phyloP scores from a whole-genome alignment of 2,113 vertebrate genomes.

The Dicerorhinus sumatrensis region DNA sequence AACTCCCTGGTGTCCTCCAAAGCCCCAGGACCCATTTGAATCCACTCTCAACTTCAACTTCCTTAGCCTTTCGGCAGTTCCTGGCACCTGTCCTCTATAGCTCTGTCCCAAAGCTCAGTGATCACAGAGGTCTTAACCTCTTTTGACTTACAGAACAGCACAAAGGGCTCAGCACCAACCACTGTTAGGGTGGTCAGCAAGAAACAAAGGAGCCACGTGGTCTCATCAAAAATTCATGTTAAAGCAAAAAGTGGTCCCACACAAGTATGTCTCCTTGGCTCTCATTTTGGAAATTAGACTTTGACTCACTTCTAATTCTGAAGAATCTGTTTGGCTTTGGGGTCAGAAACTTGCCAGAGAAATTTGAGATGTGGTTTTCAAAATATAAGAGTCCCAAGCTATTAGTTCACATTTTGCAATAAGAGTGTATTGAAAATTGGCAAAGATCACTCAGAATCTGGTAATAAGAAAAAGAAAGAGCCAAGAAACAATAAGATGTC shows the following conservation, averaged over 20 bases:
- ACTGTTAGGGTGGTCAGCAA: neutral
- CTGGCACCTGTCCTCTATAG: too few species aligned
- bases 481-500: neutral
- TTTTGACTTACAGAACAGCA: neutral
- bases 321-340: neutral
- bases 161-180: neutral
- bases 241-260: neutral
- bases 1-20: neutral
- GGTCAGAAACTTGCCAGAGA: neutral
- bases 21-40: neutral
- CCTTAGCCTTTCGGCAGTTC: too few species aligned
- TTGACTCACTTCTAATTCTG: neutral
- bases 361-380: slow-evolving; percentile 4
- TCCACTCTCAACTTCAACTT: neutral
- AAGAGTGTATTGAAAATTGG: slow-evolving; percentile 15
- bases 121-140: neutral
- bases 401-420: neutral
- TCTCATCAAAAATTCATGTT: neutral
- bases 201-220: neutral
- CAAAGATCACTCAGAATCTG: neutral
- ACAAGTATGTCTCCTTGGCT: neutral
- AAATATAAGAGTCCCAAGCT: neutral
- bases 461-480: neutral
- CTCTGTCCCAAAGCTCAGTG: neutral
- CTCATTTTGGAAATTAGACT: slow-evolving; percentile 30